phyloP scores from a whole-genome alignment of 2,113 vertebrate species.

The Arizona elegans region DNA sequence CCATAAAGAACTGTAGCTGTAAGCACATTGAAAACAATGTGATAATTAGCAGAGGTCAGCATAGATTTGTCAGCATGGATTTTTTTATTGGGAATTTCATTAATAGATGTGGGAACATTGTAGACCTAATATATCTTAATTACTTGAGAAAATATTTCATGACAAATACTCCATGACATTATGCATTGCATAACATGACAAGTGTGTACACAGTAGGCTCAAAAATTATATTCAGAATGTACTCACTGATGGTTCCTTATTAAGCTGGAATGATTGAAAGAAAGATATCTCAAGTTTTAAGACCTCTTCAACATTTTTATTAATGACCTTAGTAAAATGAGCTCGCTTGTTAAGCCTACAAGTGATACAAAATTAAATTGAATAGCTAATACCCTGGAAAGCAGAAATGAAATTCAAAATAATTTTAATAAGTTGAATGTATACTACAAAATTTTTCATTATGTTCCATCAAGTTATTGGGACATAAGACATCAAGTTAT shows the following conservation, averaged over 20 bases:
- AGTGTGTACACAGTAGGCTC: not conserved
- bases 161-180: not conserved
- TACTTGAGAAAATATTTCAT: not conserved
- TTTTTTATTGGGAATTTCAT: not conserved
- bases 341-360: not conserved
- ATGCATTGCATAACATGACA: not conserved
- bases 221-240: not conserved
- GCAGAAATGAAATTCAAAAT: not conserved
- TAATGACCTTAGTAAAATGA: not conserved
- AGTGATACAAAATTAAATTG: not conserved
- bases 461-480: not conserved
- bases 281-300: not conserved
- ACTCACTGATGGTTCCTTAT: not conserved
- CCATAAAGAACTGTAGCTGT: not conserved
- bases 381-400: not conserved
- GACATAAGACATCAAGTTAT: too few relatives aligned
- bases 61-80: not conserved
- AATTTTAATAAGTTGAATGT: not conserved
- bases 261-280: not conserved
- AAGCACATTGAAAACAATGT: not conserved
- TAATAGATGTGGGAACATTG: not conserved
- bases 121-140: not conserved
- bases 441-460: not conserved
- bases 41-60: not conserved
- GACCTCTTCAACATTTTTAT: not conserved